Conservation (phyloP, 2,113 vertebrate genomes). For the Nerophis ophidion region DNA sequence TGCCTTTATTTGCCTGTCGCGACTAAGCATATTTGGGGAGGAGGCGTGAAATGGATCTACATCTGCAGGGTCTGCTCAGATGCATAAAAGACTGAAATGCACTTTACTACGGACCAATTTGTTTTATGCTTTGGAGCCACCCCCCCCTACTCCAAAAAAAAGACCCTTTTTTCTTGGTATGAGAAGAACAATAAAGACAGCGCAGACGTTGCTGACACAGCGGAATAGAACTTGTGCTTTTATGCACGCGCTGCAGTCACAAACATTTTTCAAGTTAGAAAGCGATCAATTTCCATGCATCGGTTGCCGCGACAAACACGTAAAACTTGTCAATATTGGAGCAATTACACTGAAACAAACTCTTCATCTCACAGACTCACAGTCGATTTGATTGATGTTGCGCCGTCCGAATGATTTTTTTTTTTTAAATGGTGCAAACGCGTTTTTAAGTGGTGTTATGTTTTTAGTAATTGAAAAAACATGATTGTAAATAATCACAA, state of each 20-base stretch:
- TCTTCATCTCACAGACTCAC: too few relatives aligned
- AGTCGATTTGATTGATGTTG: too few relatives aligned
- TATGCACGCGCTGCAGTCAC: constrained; percentile 25
- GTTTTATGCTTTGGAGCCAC: constrained; percentile 55
- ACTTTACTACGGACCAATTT: constrained; percentile 63
- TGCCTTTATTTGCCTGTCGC: constrained; percentile 68
- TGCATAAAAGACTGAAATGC: constrained; percentile 55
- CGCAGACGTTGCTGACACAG: constrained; percentile 57
- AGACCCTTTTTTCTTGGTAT: constrained; percentile 20
- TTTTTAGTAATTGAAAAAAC: neutral
- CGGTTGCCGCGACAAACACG: constrained; percentile 40
- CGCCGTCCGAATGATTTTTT: neutral
- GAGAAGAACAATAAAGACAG: constrained; percentile 34
- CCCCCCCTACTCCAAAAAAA: constrained; percentile 28
- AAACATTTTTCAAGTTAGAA: constrained; percentile 52
- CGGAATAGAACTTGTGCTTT: constrained; percentile 57
- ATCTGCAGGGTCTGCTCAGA: constrained; percentile 51
- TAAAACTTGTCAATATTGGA: constrained; percentile 46
- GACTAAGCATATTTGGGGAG: constrained; percentile 60
- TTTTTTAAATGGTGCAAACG: too few relatives aligned
- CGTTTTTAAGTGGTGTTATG: neutral
- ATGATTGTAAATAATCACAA: neutral
- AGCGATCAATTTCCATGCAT: constrained; percentile 46
- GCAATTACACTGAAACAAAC: neutral
- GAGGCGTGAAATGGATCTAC: constrained; percentile 63